Conservation (phyloP, 2,888 invertebrate genomes). For the Sipha maydis region DNA sequence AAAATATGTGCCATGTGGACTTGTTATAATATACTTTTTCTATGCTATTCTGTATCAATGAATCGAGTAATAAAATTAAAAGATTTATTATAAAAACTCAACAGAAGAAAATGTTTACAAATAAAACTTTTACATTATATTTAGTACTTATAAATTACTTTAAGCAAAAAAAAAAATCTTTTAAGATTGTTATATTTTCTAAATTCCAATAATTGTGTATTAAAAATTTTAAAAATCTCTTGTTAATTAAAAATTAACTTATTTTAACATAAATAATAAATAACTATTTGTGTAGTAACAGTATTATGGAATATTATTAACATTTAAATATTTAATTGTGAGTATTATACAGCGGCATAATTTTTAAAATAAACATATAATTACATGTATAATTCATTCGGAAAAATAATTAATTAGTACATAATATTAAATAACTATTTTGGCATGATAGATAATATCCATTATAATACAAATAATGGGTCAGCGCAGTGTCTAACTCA, state of each 20-base stretch:
- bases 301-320: background rate
- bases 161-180: too few species aligned
- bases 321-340: conserved; percentile 29
- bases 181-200: too few species aligned
- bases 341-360: background rate
- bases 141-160: too few species aligned
- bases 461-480: background rate
- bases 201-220: too few species aligned
- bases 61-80: too few species aligned
- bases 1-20: too few species aligned
- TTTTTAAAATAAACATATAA: background rate
- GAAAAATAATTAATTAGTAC: background rate
- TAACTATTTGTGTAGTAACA: background rate
- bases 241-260: background rate
- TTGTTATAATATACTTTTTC: too few species aligned
- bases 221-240: background rate
- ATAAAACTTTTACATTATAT: too few species aligned
- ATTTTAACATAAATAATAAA: background rate
- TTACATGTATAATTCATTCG: background rate
- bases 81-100: too few species aligned
- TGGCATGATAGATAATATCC: background rate
- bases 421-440: background rate
- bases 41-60: too few species aligned
- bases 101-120: too few species aligned
- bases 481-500: too few species aligned